Evolutionary conservation across 2,888 invertebrate genomes (phyloP).

Genomic region (Lymantria monacha): DNA sequence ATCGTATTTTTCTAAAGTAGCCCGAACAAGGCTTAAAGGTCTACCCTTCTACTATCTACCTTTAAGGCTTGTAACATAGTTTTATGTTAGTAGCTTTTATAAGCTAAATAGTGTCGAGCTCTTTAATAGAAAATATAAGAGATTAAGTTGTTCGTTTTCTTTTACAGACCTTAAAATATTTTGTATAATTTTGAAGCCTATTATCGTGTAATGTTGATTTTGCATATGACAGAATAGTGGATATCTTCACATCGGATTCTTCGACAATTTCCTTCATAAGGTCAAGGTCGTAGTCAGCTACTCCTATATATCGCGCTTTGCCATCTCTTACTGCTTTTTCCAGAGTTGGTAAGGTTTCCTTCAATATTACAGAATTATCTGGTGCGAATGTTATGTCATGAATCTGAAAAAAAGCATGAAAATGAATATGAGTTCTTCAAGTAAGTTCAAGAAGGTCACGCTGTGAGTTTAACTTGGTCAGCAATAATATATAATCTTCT

Average conservation of each 20-base stretch:
- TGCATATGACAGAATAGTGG: constrained; percentile 89
- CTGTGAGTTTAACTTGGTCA: no score
- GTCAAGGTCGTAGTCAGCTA: constrained; percentile 93
- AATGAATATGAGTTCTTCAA: no score
- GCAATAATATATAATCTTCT: no score
- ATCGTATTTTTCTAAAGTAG: no score
- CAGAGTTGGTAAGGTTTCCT: constrained; percentile 93
- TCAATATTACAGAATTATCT: constrained; percentile 87
- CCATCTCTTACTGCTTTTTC: constrained; percentile 87
- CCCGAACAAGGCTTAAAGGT: no score
- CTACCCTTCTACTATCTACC: no score
- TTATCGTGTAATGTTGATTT: constrained; percentile 91
- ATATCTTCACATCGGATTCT: constrained; percentile 84
- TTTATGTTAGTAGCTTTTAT: no score
- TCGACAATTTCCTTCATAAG: constrained; percentile 88
- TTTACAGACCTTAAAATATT: constrained; percentile 86
- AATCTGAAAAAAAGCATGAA: constrained; percentile 86
- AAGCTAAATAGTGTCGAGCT: no score
- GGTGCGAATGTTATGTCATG: constrained; percentile 96
- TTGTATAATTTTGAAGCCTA: constrained; percentile 86
- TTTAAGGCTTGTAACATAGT: no score
- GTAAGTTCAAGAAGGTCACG: no score
- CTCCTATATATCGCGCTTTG: constrained; percentile 90
- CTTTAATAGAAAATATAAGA: no score
- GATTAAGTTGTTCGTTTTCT: no score